These are phyloP conservation scores for Sinentomon sp. DNA, from an alignment of 2,888 invertebrate species.

Conservation along the genomic window DNA sequence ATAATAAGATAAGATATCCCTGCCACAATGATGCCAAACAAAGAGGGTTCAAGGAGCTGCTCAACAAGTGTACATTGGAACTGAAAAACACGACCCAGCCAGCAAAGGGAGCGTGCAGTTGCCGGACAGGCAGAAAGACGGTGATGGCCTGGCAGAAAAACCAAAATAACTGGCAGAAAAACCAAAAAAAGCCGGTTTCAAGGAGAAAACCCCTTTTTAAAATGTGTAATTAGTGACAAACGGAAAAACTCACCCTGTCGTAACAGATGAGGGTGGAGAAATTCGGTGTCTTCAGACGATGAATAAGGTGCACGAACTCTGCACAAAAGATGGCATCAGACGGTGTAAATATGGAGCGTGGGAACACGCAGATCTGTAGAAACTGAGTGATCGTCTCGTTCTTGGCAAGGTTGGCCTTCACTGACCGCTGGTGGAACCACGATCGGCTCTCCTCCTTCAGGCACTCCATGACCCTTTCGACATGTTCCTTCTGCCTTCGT, in stretches of 20 bases:
- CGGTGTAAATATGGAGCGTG: conserved; percentile 84
- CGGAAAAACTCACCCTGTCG: conserved; percentile 44
- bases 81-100: too few relatives aligned
- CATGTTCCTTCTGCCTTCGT: conserved; percentile 78
- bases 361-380: conserved; percentile 83
- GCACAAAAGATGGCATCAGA: conserved; percentile 91
- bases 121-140: too few relatives aligned
- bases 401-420: conserved; percentile 69
- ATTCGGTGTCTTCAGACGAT: conserved; percentile 76
- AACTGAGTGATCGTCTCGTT: conserved; percentile 91
- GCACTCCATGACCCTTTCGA: conserved; percentile 45
- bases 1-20: too few relatives aligned
- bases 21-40: too few relatives aligned
- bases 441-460: conserved; percentile 22
- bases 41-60: too few relatives aligned
- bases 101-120: too few relatives aligned
- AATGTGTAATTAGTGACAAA: conserved; percentile 4
- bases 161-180: too few relatives aligned
- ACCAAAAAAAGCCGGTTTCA: too few relatives aligned
- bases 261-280: conserved; percentile 93
- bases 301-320: conserved; percentile 84
- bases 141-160: too few relatives aligned
- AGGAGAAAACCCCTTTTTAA: too few relatives aligned
- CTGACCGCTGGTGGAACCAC: conserved; percentile 61
- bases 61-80: background rate